Evolutionary conservation across 2,797 vertebrate species (phyloP).

Genomic region (Coregonus suidteri): DNA sequence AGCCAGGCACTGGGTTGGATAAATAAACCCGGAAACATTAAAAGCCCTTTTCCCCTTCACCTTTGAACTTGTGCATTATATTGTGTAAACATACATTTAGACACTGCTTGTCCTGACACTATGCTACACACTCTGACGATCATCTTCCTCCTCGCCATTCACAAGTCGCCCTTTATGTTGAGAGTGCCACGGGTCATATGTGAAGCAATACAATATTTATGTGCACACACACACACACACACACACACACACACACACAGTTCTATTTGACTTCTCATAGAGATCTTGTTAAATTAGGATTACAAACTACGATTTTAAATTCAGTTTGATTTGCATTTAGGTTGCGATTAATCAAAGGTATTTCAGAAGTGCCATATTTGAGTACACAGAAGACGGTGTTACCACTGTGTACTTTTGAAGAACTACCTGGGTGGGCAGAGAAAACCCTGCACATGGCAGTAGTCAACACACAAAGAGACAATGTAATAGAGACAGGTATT

Average conservation of each 20-base stretch:
- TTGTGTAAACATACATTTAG: constrained; percentile 77
- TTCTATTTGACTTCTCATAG: not conserved
- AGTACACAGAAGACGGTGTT: constrained; percentile 61
- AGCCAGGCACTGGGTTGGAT: constrained; percentile 76
- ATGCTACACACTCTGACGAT: constrained; percentile 57
- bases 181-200: constrained; percentile 38
- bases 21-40: constrained; percentile 84
- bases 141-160: constrained; percentile 42
- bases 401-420: constrained; percentile 51
- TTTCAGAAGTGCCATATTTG: constrained; percentile 50
- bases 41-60: constrained; percentile 80
- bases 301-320: constrained; percentile 8
- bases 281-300: constrained; percentile 7
- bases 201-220: constrained; percentile 25
- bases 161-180: constrained; percentile 33
- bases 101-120: constrained; percentile 69
- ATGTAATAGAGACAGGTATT: constrained; percentile 24
- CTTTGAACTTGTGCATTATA: constrained; percentile 79
- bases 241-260: not conserved
- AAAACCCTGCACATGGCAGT: constrained; percentile 36
- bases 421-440: constrained; percentile 68
- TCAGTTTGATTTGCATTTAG: constrained; percentile 22
- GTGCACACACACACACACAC: not conserved
- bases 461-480: constrained; percentile 35
- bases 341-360: constrained; percentile 26